Evolutionary conservation across 92 coral and sea anemone genomes (phyloP).

Genomic region (Hydrozoanthus gracilis): DNA sequence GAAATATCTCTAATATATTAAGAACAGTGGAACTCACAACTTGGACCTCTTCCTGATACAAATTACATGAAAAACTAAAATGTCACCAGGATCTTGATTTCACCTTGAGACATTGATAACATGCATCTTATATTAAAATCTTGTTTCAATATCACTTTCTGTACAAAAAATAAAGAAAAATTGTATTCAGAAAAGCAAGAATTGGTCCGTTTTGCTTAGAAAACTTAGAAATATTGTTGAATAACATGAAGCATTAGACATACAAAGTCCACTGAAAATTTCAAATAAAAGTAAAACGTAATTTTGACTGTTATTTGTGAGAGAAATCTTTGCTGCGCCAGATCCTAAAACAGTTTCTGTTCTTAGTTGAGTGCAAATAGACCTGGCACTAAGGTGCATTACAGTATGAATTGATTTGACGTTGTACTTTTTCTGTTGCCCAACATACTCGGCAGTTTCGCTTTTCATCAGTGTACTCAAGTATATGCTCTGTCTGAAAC

Average conservation of each 20-base stretch:
- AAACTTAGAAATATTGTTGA: too few species aligned
- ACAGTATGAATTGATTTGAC: too few species aligned
- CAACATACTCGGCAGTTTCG: conserved; percentile 47
- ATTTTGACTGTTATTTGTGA: background rate
- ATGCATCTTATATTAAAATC: background rate
- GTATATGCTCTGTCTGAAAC: conserved; percentile 47
- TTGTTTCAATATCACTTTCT: background rate
- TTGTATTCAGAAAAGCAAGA: too few species aligned
- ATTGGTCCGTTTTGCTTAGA: too few species aligned
- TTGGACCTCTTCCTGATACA: background rate
- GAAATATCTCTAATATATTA: background rate
- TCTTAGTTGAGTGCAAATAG: conserved; percentile 26
- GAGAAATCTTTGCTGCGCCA: conserved; percentile 47
- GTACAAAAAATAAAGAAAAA: too few species aligned
- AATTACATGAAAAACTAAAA: background rate
- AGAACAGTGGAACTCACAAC: background rate
- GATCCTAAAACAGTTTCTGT: conserved; percentile 45
- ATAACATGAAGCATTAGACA: too few species aligned
- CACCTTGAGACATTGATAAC: conserved; percentile 1
- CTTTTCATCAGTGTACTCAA: conserved; percentile 19
- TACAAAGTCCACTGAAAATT: background rate
- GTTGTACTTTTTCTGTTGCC: background rate
- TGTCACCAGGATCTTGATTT: background rate
- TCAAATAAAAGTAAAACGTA: background rate
- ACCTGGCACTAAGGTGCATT: conserved; percentile 50